These are phyloP conservation scores for Torymus aiolomorphi DNA, from an alignment of 2,888 invertebrate species.

Conservation along the genomic window DNA sequence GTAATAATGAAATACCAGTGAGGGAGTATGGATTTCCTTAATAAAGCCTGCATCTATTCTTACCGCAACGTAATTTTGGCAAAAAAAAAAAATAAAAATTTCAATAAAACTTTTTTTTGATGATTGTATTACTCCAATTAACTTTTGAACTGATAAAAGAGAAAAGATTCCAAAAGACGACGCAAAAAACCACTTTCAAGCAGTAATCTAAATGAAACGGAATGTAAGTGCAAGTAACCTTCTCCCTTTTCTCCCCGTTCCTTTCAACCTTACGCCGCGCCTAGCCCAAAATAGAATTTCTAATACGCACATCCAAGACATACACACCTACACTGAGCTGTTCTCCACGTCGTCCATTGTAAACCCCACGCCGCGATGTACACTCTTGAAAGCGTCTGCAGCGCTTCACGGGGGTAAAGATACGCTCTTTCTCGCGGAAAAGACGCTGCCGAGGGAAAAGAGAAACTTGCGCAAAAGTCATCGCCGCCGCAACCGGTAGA, in stretches of 20 bases:
- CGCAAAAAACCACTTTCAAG: no score
- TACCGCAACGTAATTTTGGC: no score
- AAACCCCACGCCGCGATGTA: slow-evolving; percentile 19
- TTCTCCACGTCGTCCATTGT: slow-evolving; percentile 30
- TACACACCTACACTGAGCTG: neutral
- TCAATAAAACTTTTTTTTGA: no score
- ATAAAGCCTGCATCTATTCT: no score
- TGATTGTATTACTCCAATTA: no score
- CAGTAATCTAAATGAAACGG: no score
- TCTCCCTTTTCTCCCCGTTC: neutral
- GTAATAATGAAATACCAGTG: neutral
- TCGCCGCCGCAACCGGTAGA: neutral
- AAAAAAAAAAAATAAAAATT: no score
- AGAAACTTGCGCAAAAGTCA: slow-evolving; percentile 28
- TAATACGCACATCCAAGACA: slow-evolving; percentile 23
- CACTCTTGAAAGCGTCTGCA: slow-evolving; percentile 35
- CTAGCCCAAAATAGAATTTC: slow-evolving; percentile 36
- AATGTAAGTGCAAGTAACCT: no score
- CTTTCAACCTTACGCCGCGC: neutral
- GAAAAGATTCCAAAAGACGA: no score
- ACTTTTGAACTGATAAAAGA: no score
- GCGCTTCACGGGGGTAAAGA: slow-evolving; percentile 17
- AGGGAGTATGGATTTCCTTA: no score
- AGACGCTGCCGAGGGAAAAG: slow-evolving; percentile 3
- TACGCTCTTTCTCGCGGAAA: slow-evolving; percentile 12